Percentiles rank a stretch among this genome's conserved stretches.
These are phyloP conservation scores for Orbicella faveolata DNA, from an alignment of 64 coral and sea anemone genomes.

Conservation along the genomic window DNA sequence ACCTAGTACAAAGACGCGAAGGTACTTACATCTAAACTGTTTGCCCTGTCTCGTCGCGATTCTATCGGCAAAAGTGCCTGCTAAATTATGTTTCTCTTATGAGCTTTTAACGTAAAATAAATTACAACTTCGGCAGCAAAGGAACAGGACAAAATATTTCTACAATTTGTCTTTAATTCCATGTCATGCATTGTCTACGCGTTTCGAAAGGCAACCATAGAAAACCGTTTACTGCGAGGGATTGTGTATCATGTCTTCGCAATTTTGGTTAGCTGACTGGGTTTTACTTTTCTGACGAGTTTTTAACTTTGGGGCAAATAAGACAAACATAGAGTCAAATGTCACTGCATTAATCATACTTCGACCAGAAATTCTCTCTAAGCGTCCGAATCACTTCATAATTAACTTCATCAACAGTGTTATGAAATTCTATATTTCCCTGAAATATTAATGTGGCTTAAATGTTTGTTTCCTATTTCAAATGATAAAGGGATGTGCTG, in stretches of 20 bases:
- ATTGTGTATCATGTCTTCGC: too few species aligned
- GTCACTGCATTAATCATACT: neutral
- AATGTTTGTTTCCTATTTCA: neutral
- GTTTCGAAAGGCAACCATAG: too few species aligned
- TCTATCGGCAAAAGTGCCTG: neutral
- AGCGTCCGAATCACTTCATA: neutral
- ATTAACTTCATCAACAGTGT: neutral
- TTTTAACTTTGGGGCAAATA: neutral
- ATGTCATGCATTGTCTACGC: too few species aligned
- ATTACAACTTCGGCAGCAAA: neutral
- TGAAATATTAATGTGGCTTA: neutral
- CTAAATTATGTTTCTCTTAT: neutral
- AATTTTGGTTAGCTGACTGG: neutral
- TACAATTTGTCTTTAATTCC: too few species aligned
- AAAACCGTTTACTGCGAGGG: too few species aligned
- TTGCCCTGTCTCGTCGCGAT: neutral
- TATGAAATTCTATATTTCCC: conserved; percentile 1
- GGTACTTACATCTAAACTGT: neutral
- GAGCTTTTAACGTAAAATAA: neutral
- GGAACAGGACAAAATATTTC: neutral
- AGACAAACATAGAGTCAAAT: neutral
- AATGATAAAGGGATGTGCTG: neutral
- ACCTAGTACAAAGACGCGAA: neutral
- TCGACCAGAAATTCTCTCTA: neutral
- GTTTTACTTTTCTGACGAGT: neutral